phyloP scores from a whole-genome alignment of 2,113 vertebrate species.

The Grallaria varia region DNA sequence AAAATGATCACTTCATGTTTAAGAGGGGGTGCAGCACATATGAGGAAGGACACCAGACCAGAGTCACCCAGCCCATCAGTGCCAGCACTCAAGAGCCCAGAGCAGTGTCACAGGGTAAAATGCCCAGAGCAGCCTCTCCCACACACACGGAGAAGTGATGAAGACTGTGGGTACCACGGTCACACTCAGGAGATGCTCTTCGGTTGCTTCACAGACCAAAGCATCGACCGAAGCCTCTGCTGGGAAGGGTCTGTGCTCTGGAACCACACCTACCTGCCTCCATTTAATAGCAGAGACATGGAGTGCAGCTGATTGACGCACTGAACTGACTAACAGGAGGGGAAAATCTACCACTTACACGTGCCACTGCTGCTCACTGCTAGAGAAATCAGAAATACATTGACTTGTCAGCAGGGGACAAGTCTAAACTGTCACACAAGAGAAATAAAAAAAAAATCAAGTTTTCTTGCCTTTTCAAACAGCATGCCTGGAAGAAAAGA shows the following conservation, averaged over 20 bases:
- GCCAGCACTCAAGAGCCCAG: background rate
- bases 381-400: background rate
- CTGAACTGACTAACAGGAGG: background rate
- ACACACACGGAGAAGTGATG: background rate
- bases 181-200: background rate
- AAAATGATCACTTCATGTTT: background rate
- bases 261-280: background rate
- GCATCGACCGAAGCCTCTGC: background rate
- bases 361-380: background rate
- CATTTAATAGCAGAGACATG: background rate
- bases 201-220: background rate
- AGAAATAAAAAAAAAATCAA: fast-evolving
- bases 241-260: background rate
- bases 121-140: background rate
- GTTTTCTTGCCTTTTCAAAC: background rate
- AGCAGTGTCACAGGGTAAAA: fast-evolving
- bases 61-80: fast-evolving
- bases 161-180: background rate
- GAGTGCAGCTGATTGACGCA: background rate
- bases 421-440: background rate
- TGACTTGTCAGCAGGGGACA: background rate
- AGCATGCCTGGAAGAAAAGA: background rate
- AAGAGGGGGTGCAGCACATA: background rate
- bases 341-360: background rate
- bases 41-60: background rate